These are phyloP conservation scores for Acrobasis repandana DNA, from an alignment of 2,888 invertebrate genomes.

Conservation along the genomic window DNA sequence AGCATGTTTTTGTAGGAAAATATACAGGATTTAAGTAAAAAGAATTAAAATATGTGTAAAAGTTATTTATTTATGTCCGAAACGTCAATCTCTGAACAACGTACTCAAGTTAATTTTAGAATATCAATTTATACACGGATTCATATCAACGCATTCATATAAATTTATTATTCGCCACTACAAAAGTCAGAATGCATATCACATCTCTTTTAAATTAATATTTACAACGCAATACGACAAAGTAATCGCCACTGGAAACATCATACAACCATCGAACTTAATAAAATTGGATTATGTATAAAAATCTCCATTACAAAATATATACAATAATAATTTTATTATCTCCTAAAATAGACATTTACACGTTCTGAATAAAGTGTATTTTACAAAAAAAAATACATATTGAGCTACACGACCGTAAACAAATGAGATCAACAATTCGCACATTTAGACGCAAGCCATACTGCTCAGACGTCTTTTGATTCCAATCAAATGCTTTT, in stretches of 20 bases:
- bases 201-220: conserved; percentile 69
- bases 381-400: conserved; percentile 64
- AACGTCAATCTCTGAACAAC: conserved; percentile 79
- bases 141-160: conserved; percentile 76
- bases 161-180: conserved; percentile 74
- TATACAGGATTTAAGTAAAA: background rate
- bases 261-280: conserved; percentile 65
- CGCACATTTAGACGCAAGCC: conserved; percentile 47
- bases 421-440: conserved; percentile 81
- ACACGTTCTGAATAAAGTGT: conserved; percentile 67
- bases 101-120: conserved; percentile 75
- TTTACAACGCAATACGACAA: conserved; percentile 65
- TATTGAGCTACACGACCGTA: conserved; percentile 78
- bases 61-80: conserved; percentile 79
- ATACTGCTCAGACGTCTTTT: too few relatives aligned
- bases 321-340: conserved; percentile 68
- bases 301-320: conserved; percentile 77
- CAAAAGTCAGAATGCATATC: conserved; percentile 75
- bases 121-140: conserved; percentile 79
- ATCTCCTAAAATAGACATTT: conserved; percentile 71
- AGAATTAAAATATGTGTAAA: conserved; percentile 61
- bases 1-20: background rate
- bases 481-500: too few relatives aligned
- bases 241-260: conserved; percentile 63
- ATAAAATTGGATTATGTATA: conserved; percentile 70